Evolutionary conservation across 2,888 invertebrate species (phyloP), one percentile per base, ranked within the genome.

Genomic region (Agelastica alni): DNA sequence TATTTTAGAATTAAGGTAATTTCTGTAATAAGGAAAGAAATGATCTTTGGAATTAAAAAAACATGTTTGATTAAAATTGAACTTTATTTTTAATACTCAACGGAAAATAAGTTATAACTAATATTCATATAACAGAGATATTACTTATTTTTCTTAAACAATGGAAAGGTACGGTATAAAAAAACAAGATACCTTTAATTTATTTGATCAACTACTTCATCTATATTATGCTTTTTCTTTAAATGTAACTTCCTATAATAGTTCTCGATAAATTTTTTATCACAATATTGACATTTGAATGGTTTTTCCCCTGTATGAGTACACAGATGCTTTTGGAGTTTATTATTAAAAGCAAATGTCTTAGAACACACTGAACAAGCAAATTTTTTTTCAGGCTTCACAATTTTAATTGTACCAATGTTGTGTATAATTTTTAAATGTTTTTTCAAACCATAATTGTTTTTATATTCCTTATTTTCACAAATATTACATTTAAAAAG

Each of bases 321-420:
- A 34, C 59, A 67, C 10, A 68, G 63, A 44, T 70, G 70, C 14
- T 66, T 65, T 36, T 66, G 64, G 4, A 70, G 54, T 34, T 68
- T 69, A 48, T 68, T 68, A 26, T 65, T 63, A 28, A 62, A 66
- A 4, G 66, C 60, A 42, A 70, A 70, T 20, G 63, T 59, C 53
- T 68, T 67, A 1, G 66, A 65, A 53, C 70, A 70, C 62, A 65
- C 57, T 1, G 64, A 56, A 45, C 70, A 70, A 4, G 54, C 34
- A 51, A 63, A 65, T 39, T 64, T 66, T 37, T 70, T 69, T 77
- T 80, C 22, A 71, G 78, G 59, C 14, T 64, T 62, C 7, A 62
- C 59, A 9, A 69, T 61, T 41, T 65, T 70, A 52, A 65, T 62
- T 78, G 79, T 39, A 74, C 71, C 62, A n/a, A 67, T 53, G 37